Evolutionary conservation across 2,113 vertebrate genomes (phyloP).

Genomic region (Mastomys natalensis): DNA sequence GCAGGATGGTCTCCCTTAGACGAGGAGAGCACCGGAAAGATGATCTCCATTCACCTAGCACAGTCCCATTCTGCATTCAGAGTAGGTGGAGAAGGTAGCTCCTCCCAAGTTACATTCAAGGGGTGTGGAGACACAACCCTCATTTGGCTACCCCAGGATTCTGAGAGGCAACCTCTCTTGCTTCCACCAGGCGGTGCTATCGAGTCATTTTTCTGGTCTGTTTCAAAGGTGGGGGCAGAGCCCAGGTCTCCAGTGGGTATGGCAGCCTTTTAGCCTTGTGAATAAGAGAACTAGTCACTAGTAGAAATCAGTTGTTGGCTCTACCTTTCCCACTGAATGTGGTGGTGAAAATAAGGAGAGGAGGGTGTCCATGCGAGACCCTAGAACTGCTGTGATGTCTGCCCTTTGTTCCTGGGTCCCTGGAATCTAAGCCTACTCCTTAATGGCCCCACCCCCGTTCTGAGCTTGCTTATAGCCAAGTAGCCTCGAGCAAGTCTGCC

Average conservation of each 20-base stretch:
- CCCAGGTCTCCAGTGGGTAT: neutral
- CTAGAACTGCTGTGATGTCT: neutral
- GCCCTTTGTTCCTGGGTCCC: neutral
- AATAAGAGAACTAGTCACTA: neutral
- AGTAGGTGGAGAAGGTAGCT: neutral
- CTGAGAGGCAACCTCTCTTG: neutral
- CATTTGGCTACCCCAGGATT: neutral
- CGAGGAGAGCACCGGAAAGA: neutral
- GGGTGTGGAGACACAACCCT: neutral
- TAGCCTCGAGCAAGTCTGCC: neutral
- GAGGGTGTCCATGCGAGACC: neutral
- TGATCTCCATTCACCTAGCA: neutral
- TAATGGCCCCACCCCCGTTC: neutral
- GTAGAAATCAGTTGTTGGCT: neutral
- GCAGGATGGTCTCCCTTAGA: neutral
- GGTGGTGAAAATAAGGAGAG: too few relatives aligned
- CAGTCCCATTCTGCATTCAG: neutral
- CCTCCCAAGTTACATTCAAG: neutral
- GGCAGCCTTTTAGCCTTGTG: neutral
- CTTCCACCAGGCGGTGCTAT: conserved; percentile 63
- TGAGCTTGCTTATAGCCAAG: neutral
- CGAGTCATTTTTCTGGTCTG: conserved; percentile 21
- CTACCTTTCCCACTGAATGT: too few relatives aligned
- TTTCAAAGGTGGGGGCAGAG: neutral
- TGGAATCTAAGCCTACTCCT: neutral